These are phyloP conservation scores for Branchellion lobata DNA, from an alignment of 2,888 invertebrate genomes.

Conservation along the genomic window DNA sequence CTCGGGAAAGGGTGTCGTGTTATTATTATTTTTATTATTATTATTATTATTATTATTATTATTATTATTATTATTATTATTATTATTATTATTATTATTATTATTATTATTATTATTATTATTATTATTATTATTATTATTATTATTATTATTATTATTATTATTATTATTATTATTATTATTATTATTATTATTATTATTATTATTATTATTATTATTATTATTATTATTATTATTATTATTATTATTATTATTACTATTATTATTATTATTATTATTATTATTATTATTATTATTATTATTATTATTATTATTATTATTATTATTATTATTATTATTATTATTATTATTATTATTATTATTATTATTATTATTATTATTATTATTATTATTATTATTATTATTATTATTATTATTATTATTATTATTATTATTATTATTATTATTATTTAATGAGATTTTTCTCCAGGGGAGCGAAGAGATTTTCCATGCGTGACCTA, in stretches of 20 bases:
- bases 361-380: neutral
- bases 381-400: neutral
- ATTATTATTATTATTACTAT: too few species aligned
- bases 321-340: too few species aligned
- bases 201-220: slow-evolving; percentile 1
- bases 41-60: slow-evolving; percentile 7
- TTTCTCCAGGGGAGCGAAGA: too few species aligned
- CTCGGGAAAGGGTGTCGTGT: too few species aligned
- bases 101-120: neutral
- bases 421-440: slow-evolving; percentile 14
- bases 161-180: neutral
- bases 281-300: too few species aligned
- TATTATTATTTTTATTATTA: slow-evolving; percentile 5
- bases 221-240: too few species aligned
- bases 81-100: neutral
- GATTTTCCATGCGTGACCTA: neutral
- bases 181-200: too few species aligned
- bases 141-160: neutral
- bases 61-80: neutral
- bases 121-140: neutral
- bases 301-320: too few species aligned
- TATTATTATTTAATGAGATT: neutral
- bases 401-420: neutral
- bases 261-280: too few species aligned
- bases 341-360: too few species aligned